Conservation (phyloP, 2,797 vertebrate species). For the Dromococcyx pavoninus region DNA sequence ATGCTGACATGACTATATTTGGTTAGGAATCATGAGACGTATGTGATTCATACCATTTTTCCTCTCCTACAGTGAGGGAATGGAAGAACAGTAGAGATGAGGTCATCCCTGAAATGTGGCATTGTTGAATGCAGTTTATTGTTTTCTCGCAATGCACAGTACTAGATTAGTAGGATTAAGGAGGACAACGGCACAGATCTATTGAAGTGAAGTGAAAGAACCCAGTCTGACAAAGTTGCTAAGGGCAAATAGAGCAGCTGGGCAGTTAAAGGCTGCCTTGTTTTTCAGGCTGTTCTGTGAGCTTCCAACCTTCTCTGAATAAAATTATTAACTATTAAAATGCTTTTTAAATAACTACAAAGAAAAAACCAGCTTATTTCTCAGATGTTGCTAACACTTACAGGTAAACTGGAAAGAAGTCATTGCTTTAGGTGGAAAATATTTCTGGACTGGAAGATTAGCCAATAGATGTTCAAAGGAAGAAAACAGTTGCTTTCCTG, state of each 20-base stretch:
- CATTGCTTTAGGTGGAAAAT: neutral
- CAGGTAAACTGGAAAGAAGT: neutral
- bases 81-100: neutral
- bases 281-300: neutral
- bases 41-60: neutral
- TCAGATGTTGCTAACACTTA: neutral
- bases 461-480: neutral
- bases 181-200: neutral
- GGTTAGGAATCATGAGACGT: neutral
- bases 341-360: neutral
- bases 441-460: neutral
- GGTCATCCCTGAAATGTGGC: neutral
- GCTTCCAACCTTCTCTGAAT: neutral
- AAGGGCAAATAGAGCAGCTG: neutral
- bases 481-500: neutral
- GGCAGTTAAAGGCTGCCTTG: neutral
- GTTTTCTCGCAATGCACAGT: neutral
- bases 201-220: neutral
- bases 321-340: neutral
- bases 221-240: neutral
- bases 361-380: neutral
- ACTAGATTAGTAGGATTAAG: neutral
- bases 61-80: neutral
- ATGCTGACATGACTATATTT: neutral
- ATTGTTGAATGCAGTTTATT: neutral